Percentiles rank a stretch among this genome's conserved stretches.
phyloP scores from a whole-genome alignment of 2,797 vertebrate species.

The Mormyrus hasselquistii region DNA sequence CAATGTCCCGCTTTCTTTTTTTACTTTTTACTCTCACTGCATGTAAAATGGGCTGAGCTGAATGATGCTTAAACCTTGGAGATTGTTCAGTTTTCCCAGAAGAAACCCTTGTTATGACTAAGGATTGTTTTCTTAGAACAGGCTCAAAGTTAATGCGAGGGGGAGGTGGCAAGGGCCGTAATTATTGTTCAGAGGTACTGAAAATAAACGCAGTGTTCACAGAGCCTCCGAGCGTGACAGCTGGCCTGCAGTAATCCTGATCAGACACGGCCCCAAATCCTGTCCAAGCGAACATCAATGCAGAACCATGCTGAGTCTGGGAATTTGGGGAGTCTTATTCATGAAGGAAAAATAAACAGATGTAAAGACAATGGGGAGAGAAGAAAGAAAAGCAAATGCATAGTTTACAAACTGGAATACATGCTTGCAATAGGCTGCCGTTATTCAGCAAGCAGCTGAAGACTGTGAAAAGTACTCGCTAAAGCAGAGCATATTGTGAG shows the following conservation, averaged over 20 bases:
- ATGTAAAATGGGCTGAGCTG: slow-evolving; percentile 48
- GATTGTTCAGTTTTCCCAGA: slow-evolving; percentile 52
- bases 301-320: slow-evolving; percentile 1
- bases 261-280: slow-evolving; percentile 20
- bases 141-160: slow-evolving; percentile 35
- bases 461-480: not conserved
- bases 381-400: slow-evolving; percentile 10
- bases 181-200: slow-evolving; percentile 32
- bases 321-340: slow-evolving; percentile 10
- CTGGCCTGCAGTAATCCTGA: not conserved
- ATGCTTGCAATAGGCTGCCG: not conserved
- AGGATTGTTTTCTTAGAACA: slow-evolving; percentile 54
- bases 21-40: slow-evolving; percentile 57
- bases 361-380: slow-evolving; percentile 28
- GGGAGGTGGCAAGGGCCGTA: slow-evolving; percentile 46
- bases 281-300: slow-evolving; percentile 18
- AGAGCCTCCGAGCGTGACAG: slow-evolving; percentile 21
- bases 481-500: not conserved
- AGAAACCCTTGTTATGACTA: slow-evolving; percentile 55
- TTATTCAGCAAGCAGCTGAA: not conserved
- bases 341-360: slow-evolving; percentile 21
- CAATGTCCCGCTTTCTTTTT: slow-evolving; percentile 49
- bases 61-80: slow-evolving; percentile 54
- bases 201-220: slow-evolving; percentile 35
- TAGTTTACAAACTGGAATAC: not conserved